Conservation (phyloP, 2,797 vertebrate species). For the Calcarius lapponicus region DNA sequence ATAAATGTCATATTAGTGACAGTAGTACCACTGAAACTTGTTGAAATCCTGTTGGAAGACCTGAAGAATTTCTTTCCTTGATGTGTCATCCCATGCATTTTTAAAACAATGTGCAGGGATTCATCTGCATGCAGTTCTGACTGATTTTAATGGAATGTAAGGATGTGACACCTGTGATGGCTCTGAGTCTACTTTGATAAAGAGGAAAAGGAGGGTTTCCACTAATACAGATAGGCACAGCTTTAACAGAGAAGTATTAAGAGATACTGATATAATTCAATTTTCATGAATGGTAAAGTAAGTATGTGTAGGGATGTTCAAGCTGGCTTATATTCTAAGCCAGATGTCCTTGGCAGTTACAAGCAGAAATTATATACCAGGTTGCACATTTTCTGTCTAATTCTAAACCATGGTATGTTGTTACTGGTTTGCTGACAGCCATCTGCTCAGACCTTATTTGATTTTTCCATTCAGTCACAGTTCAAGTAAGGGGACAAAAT, state of each 20-base stretch:
- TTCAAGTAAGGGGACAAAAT: slow-evolving; percentile 34
- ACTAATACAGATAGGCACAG: neutral
- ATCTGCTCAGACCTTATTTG: slow-evolving; percentile 69
- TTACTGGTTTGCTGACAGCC: slow-evolving; percentile 69
- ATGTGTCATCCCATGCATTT: slow-evolving; percentile 13
- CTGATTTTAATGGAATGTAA: neutral
- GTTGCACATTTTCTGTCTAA: slow-evolving; percentile 64
- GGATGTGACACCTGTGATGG: neutral
- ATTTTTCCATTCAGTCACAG: slow-evolving; percentile 49
- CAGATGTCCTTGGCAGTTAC: slow-evolving; percentile 75
- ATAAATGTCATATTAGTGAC: slow-evolving; percentile 1
- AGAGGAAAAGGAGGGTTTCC: neutral
- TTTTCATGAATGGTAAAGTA: slow-evolving; percentile 68
- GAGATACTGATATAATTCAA: slow-evolving; percentile 65
- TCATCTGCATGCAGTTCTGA: neutral
- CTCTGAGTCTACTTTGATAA: neutral
- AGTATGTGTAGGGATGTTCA: slow-evolving; percentile 58
- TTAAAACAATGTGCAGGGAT: neutral
- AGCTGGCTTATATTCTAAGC: slow-evolving; percentile 59
- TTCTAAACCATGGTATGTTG: slow-evolving; percentile 62
- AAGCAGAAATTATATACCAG: slow-evolving; percentile 57
- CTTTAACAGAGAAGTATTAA: slow-evolving; percentile 47
- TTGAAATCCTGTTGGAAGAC: slow-evolving; percentile 2
- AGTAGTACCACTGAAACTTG: neutral
- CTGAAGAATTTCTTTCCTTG: slow-evolving; percentile 8